Percentiles rank a stretch among this genome's conserved stretches.
phyloP scores from a whole-genome alignment of 1,140 invertebrate genomes.

The Neotoxoptera formosana region DNA sequence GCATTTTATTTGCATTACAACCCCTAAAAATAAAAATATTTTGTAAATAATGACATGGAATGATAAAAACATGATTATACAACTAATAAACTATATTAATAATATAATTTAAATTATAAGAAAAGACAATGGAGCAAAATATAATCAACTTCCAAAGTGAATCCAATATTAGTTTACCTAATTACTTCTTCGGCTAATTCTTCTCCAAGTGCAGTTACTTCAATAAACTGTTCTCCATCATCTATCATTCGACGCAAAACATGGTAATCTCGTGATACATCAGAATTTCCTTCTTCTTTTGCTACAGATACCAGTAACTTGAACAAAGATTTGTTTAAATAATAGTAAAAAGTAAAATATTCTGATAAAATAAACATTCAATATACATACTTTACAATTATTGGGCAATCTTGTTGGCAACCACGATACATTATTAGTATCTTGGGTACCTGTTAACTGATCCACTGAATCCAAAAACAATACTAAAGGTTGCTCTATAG shows the following conservation, averaged over 20 bases:
- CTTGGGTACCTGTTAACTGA: conserved; percentile 92
- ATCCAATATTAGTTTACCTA: conserved; percentile 67
- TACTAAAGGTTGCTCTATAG: conserved; percentile 80
- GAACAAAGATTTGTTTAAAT: not conserved
- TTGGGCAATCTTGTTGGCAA: conserved; percentile 87
- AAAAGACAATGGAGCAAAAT: not conserved
- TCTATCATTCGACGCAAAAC: conserved; percentile 89
- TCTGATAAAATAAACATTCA: not conserved
- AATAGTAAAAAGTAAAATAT: not conserved
- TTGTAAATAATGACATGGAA: not conserved
- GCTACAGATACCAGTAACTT: conserved; percentile 91
- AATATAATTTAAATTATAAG: not conserved
- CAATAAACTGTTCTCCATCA: conserved; percentile 89
- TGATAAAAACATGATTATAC: not conserved
- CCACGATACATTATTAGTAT: conserved; percentile 96
- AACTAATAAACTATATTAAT: not conserved
- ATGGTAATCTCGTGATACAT: conserved; percentile 86
- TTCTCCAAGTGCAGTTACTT: conserved; percentile 89
- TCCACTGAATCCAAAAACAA: conserved; percentile 93
- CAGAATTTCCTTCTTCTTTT: conserved; percentile 84
- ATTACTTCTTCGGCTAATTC: conserved; percentile 93
- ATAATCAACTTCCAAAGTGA: not conserved
- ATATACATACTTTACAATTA: conserved; percentile 81
- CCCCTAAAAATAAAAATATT: not conserved
- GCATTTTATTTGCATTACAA: too few relatives aligned